Conservation (phyloP, 2,113 vertebrate genomes). For the Rafetus swinhoei region DNA sequence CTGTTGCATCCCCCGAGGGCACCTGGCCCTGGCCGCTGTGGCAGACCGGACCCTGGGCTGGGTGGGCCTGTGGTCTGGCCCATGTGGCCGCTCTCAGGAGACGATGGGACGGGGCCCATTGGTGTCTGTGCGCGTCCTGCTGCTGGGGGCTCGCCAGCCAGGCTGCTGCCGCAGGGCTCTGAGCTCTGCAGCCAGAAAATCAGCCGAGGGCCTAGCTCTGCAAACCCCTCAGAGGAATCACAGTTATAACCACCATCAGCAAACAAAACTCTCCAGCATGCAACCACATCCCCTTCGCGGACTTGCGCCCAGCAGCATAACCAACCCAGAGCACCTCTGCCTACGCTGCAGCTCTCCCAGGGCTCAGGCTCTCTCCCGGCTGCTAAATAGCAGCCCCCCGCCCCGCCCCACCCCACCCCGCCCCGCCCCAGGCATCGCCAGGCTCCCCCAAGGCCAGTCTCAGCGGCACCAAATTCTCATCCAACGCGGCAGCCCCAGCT, state of each 20-base stretch:
- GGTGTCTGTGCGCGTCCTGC: neutral
- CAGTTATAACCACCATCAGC: neutral
- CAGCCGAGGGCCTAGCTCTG: neutral
- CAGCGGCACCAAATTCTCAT: neutral
- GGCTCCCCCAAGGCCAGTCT: no score
- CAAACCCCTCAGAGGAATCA: neutral
- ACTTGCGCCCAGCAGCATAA: neutral
- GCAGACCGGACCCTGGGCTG: no score
- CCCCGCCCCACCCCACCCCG: no score
- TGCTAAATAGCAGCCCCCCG: no score
- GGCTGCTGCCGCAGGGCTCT: neutral
- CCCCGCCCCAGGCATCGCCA: neutral
- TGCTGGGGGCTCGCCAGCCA: neutral
- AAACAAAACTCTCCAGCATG: neutral
- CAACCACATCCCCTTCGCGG: neutral
- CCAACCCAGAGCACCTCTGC: neutral
- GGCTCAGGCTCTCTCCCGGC: neutral
- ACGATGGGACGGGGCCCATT: accelerated
- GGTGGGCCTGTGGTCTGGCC: no score
- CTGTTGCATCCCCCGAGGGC: no score
- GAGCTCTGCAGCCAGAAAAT: neutral
- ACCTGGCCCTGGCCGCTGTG: no score
- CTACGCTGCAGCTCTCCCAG: neutral
- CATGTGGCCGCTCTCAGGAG: neutral
- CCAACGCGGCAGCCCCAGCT: neutral